Percentiles rank a stretch among this genome's conserved stretches.
These are phyloP conservation scores for Chymomyza fuscimana DNA, from an alignment of 2,888 invertebrate species.

Conservation along the genomic window DNA sequence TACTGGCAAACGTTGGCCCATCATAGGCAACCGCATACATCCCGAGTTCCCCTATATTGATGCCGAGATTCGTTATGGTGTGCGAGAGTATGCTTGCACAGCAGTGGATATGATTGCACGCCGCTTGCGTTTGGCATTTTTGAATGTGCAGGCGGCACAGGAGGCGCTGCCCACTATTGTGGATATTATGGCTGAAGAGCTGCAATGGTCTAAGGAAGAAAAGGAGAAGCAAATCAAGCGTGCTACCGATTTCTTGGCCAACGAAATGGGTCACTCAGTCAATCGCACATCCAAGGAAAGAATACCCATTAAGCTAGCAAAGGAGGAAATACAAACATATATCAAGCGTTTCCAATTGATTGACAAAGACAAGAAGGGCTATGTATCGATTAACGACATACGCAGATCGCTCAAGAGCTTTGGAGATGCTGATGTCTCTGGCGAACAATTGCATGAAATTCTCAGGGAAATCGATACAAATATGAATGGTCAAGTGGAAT, in stretches of 20 bases:
- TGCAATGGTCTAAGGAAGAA: constrained; percentile 92
- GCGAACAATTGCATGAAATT: constrained; percentile 98
- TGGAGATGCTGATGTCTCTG: constrained; percentile 90
- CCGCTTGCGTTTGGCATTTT: constrained; percentile 94
- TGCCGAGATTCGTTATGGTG: constrained; percentile 95
- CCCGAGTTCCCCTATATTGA: constrained; percentile 99
- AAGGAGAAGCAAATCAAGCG: constrained; percentile 89
- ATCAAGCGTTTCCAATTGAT: constrained; percentile 97
- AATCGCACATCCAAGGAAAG: constrained; percentile 92
- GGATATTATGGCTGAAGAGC: constrained; percentile 97
- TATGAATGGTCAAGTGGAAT: constrained; percentile 99
- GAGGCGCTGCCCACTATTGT: constrained; percentile 95
- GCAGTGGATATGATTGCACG: constrained; percentile 98
- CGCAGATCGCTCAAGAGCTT: constrained; percentile 94
- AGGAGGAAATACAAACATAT: constrained; percentile 95
- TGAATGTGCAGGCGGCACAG: constrained; percentile 97
- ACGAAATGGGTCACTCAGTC: constrained; percentile 98
- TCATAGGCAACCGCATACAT: constrained; percentile 97
- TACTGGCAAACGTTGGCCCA: constrained; percentile 98
- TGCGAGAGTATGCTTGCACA: constrained; percentile 97
- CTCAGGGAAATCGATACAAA: constrained; percentile 99
- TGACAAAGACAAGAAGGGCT: constrained; percentile 97
- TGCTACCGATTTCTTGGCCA: constrained; percentile 92
- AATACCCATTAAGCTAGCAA: constrained; percentile 94
- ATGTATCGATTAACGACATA: constrained; percentile 98